A percentile compares a stretch with the other conserved stretches of the same genome.
Evolutionary conservation across 2,888 invertebrate genomes (phyloP).

Genomic region (Melinaea menophilus): DNA sequence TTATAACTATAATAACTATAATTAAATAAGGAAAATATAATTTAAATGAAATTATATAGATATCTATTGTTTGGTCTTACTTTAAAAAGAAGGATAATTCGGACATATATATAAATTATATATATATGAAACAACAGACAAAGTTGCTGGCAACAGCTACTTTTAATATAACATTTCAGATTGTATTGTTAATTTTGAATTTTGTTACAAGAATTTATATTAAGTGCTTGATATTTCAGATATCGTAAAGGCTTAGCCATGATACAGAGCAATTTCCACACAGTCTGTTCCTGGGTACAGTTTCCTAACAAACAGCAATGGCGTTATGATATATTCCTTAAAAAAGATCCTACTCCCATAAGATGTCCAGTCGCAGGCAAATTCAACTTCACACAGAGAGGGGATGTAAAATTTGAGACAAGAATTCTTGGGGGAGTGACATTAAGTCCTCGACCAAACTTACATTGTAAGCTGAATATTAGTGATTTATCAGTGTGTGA

Average conservation of each 20-base stretch:
- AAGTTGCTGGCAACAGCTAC: too few species aligned
- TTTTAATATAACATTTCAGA: too few species aligned
- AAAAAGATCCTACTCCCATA: constrained; percentile 93
- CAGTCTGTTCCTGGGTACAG: constrained; percentile 96
- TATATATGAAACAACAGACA: too few species aligned
- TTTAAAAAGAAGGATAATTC: too few species aligned
- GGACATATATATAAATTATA: too few species aligned
- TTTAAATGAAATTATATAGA: too few species aligned
- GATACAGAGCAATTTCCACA: constrained; percentile 93
- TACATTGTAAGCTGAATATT: constrained; percentile 94
- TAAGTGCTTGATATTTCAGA: constrained; percentile 57
- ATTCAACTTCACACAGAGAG: constrained; percentile 94
- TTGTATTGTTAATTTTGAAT: too few species aligned
- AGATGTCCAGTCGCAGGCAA: constrained; percentile 98
- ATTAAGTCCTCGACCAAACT: constrained; percentile 93
- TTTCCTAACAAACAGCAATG: constrained; percentile 90
- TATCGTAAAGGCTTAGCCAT: constrained; percentile 93
- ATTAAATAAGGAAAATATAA: too few species aligned
- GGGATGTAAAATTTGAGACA: constrained; percentile 94
- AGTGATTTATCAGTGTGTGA: constrained; percentile 98
- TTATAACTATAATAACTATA: too few species aligned
- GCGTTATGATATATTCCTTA: constrained; percentile 91
- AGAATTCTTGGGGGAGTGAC: constrained; percentile 98
- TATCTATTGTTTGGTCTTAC: too few species aligned
- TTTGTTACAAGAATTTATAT: background rate